phyloP scores from a whole-genome alignment of 2,797 vertebrate species.

The Bradypodion ventrale region DNA sequence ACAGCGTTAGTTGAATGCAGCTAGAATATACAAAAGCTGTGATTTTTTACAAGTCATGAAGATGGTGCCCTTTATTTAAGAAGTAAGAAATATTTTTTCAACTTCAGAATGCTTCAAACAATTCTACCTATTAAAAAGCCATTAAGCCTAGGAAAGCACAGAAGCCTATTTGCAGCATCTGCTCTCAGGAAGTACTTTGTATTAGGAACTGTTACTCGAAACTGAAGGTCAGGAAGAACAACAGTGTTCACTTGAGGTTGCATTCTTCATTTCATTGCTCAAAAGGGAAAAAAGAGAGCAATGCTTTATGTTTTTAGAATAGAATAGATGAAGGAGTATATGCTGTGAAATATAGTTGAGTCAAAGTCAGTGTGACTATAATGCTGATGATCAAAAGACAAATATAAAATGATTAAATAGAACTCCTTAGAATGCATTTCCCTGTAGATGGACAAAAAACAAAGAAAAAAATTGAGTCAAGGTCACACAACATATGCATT shows the following conservation, averaged over 20 bases:
- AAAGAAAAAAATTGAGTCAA: not conserved
- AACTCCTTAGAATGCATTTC: not conserved
- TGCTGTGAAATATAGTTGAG: conserved; percentile 3
- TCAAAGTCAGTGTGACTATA: conserved; percentile 15
- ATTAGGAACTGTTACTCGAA: conserved; percentile 33
- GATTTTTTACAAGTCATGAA: conserved; percentile 17
- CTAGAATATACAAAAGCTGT: not conserved
- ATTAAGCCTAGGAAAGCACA: conserved; percentile 34
- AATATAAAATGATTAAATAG: conserved; percentile 21
- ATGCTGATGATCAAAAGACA: conserved; percentile 12
- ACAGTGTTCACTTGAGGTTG: not conserved
- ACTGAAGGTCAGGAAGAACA: conserved; percentile 48
- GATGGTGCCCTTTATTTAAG: conserved; percentile 1
- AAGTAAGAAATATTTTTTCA: not conserved
- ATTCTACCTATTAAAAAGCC: conserved; percentile 2
- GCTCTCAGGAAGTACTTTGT: conserved; percentile 30
- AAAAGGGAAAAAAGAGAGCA: not conserved
- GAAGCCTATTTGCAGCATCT: conserved; percentile 8
- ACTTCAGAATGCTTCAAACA: conserved; percentile 15
- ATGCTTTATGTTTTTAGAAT: conserved; percentile 33
- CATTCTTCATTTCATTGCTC: not conserved
- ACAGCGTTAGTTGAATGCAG: not conserved
- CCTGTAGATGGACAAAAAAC: conserved; percentile 2
- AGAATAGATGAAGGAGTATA: conserved; percentile 4
- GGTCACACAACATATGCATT: not conserved